Evolutionary conservation across 2,888 invertebrate genomes (phyloP).

Genomic region (Machimus rusticus): DNA sequence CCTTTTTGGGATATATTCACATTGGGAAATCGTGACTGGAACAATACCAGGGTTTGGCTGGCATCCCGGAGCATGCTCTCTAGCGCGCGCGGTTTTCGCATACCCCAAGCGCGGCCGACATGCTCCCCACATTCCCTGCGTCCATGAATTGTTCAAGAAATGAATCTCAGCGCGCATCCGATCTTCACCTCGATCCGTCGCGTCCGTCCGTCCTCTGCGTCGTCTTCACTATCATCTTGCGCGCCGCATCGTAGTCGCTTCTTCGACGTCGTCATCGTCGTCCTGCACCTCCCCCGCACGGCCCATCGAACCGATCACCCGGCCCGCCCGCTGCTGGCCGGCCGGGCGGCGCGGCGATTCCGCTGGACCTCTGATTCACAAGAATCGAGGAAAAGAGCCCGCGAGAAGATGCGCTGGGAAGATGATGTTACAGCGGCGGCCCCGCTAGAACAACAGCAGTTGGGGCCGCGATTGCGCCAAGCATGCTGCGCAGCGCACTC

Average conservation of each 20-base stretch:
- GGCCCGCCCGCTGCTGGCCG: background rate
- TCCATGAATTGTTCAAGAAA: background rate
- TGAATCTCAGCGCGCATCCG: constrained; percentile 30
- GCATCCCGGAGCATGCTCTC: constrained; percentile 26
- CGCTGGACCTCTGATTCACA: constrained; percentile 7
- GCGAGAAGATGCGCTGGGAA: constrained; percentile 24
- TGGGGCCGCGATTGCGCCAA: background rate
- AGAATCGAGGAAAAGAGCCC: constrained; percentile 19
- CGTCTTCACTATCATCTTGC: background rate
- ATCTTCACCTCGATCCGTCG: constrained; percentile 27
- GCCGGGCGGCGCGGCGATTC: too few relatives aligned
- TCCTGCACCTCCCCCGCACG: background rate
- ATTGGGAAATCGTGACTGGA: constrained; percentile 38
- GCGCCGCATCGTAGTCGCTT: background rate
- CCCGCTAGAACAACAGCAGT: constrained; percentile 34
- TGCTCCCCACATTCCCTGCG: constrained; percentile 42
- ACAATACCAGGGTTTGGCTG: constrained; percentile 39
- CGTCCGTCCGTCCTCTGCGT: background rate
- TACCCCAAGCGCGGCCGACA: constrained; percentile 40
- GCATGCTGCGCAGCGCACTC: background rate
- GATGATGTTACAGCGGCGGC: constrained; percentile 32
- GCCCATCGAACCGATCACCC: background rate
- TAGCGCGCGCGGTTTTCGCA: constrained; percentile 41
- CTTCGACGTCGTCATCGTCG: background rate
- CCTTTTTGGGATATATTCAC: constrained; percentile 39